Evolutionary conservation across 2,888 invertebrate species (phyloP).

Genomic region (Sturmia bella): DNA sequence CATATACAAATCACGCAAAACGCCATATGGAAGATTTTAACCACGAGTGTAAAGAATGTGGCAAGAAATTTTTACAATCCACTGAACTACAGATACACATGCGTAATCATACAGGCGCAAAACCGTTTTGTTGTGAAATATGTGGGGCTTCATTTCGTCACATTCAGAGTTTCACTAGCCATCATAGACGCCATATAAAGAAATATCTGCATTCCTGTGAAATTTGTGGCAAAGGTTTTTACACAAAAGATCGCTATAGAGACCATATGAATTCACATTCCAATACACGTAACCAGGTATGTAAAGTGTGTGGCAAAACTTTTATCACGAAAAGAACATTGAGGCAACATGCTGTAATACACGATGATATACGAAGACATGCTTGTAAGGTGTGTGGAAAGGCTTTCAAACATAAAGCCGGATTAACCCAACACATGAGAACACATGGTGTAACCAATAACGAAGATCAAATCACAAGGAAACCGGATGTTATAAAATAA

Average conservation of each 20-base stretch:
- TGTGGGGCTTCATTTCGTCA: slow-evolving; percentile 64
- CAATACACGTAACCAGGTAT: slow-evolving; percentile 62
- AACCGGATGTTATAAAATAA: neutral
- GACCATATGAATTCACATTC: slow-evolving; percentile 67
- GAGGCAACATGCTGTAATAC: slow-evolving; percentile 60
- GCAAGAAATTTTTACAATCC: slow-evolving; percentile 61
- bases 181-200: slow-evolving; percentile 60
- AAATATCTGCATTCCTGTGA: slow-evolving; percentile 60
- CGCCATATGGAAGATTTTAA: slow-evolving; percentile 65
- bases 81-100: slow-evolving; percentile 62
- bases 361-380: slow-evolving; percentile 62
- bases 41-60: slow-evolving; percentile 66
- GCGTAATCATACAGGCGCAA: slow-evolving; percentile 63
- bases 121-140: slow-evolving; percentile 65
- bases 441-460: slow-evolving; percentile 51
- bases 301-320: slow-evolving; percentile 61
- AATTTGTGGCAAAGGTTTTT: slow-evolving; percentile 64
- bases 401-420: slow-evolving; percentile 60
- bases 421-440: slow-evolving; percentile 60
- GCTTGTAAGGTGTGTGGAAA: slow-evolving; percentile 66
- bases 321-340: slow-evolving; percentile 64
- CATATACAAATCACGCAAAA: slow-evolving; percentile 64
- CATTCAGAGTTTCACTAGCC: slow-evolving; percentile 58
- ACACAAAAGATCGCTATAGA: slow-evolving; percentile 58
- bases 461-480: slow-evolving; percentile 46